Evolutionary conservation across 2,797 vertebrate genomes (phyloP).

Genomic region (Phrynocephalus vlangalii): DNA sequence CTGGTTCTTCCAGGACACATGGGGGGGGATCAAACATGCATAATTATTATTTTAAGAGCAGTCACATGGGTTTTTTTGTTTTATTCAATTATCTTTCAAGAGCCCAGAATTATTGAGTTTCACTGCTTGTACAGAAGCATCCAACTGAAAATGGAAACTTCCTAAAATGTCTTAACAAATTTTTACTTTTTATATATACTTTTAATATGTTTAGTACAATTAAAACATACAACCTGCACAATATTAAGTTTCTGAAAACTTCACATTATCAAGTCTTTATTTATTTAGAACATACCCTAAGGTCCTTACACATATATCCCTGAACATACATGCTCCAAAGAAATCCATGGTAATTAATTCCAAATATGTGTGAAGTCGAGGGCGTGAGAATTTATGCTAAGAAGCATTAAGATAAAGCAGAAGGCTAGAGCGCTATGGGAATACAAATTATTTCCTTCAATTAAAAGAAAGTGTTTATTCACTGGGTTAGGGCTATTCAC

Average conservation of each 20-base stretch:
- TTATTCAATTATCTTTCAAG: background rate
- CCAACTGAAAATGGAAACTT: background rate
- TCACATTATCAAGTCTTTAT: background rate
- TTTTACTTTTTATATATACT: background rate
- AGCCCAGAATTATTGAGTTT: background rate
- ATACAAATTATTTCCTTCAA: slow-evolving; percentile 28
- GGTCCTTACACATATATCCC: background rate
- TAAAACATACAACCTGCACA: background rate
- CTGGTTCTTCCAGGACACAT: too few relatives aligned
- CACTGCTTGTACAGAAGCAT: background rate
- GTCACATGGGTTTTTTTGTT: too few relatives aligned
- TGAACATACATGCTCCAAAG: background rate
- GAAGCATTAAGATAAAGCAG: background rate
- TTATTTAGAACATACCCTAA: background rate
- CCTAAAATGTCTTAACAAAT: background rate
- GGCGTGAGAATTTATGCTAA: slow-evolving; percentile 18
- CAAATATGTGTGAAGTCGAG: slow-evolving; percentile 15
- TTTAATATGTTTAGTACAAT: background rate
- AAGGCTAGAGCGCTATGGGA: slow-evolving; percentile 3
- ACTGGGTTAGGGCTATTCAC: background rate
- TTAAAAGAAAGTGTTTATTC: background rate
- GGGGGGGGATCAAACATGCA: too few relatives aligned
- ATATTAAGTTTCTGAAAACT: background rate
- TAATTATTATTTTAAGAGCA: too few relatives aligned
- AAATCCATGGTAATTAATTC: slow-evolving; percentile 22